Evolutionary conservation across 1,140 invertebrate genomes (phyloP), one percentile per base, ranked within the genome.

Genomic region (Heliconius congener): DNA sequence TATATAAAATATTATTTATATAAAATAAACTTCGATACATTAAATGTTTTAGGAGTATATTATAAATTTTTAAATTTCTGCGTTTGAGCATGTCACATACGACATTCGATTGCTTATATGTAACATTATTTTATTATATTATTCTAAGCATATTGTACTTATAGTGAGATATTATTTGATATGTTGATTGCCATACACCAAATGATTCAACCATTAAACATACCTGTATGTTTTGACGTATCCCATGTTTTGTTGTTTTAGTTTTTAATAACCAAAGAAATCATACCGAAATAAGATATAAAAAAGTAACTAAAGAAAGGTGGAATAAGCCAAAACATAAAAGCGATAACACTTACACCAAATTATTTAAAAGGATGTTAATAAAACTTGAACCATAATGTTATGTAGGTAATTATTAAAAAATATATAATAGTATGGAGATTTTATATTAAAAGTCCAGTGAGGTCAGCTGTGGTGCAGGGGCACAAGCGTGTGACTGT

Each of bases 201-300:
- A 60, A 70, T 73, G 71, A 76, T 60, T 46, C 46, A 74, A 80
- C 75, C 52, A 73, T 46, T 78, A 80, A 42, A 82, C 77, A 66
- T 85, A 85, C 84, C 82, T 85, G 79, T 85, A 85, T 85, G 84
- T 80, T 83, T 84, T 82, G 84, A 82, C 84, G 82, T 79, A 81
- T 85, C 84, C 82, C 82, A 78, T 83, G 79, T 74, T 23, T 23
- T 23, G 23, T 23, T 23, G 23, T 23, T 50, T 66, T 18, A 9
- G 27, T 70, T 37, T 71, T 18, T 8, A 80, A 73, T 34, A 50
- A 37, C 27, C 39, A 77, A 77, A 19, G 18, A 71, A 18, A 72
- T 73, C 37, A 50, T 76, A 76, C 42, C 23, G 72, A 75, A 52
- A 77, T 27, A 74, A 75, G 23, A 39, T 81, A 82, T 79, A 57